Evolutionary conservation across 2,888 invertebrate species (phyloP).

Genomic region (Aspidiotus destructor): DNA sequence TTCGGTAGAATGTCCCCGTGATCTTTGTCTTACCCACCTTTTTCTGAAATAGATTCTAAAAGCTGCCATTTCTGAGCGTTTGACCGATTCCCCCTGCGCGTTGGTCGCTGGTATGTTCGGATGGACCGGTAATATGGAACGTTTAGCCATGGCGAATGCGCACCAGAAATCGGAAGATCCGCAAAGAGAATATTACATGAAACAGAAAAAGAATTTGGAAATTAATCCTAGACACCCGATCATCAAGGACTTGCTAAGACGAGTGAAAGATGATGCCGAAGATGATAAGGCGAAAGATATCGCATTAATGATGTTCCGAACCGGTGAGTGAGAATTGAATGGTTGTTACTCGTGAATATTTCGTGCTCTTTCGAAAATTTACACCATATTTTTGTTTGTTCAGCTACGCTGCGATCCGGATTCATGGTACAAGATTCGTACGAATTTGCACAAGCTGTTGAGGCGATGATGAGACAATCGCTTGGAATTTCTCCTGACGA

Average conservation of each 20-base stretch:
- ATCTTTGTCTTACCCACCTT: constrained; percentile 1
- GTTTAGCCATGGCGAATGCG: constrained; percentile 87
- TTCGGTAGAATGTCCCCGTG: neutral
- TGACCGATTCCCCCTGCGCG: constrained; percentile 88
- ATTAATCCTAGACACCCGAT: constrained; percentile 96
- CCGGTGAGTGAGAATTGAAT: constrained; percentile 41
- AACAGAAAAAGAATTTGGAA: constrained; percentile 93
- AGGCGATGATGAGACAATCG: constrained; percentile 72
- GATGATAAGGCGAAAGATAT: constrained; percentile 72
- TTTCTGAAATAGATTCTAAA: constrained; percentile 51
- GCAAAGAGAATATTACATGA: constrained; percentile 74
- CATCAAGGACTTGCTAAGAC: constrained; percentile 76
- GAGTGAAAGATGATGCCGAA: constrained; percentile 66
- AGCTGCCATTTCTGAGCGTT: constrained; percentile 74
- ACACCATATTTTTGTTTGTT: constrained; percentile 38
- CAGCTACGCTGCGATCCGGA: constrained; percentile 85
- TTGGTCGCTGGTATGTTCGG: constrained; percentile 93
- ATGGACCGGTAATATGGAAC: constrained; percentile 99
- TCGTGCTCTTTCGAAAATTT: too few relatives aligned
- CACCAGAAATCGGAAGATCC: constrained; percentile 92
- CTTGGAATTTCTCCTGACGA: constrained; percentile 71
- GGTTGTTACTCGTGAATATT: too few relatives aligned
- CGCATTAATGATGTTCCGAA: constrained; percentile 80
- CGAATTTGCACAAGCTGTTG: constrained; percentile 82
- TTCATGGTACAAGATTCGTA: constrained; percentile 78